phyloP scores from a whole-genome alignment of 2,113 vertebrate species.

The Baryphthengus martii region DNA sequence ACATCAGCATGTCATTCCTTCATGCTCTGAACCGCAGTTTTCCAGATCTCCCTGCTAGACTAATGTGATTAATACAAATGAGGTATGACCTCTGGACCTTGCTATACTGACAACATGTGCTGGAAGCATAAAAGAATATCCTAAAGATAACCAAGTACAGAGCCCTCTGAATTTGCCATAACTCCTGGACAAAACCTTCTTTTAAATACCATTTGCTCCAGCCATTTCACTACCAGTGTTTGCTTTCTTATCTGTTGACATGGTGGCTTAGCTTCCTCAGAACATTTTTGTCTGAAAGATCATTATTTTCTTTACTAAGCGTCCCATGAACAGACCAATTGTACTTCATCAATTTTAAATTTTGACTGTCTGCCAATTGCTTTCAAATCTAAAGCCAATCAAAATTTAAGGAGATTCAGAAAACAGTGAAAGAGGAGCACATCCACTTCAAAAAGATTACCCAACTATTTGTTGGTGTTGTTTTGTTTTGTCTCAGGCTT shows the following conservation, averaged over 20 bases:
- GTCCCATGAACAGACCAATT: conserved; percentile 51
- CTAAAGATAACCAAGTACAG: background rate
- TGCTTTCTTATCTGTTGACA: conserved; percentile 43
- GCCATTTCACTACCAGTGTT: conserved; percentile 11
- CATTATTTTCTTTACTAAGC: conserved; percentile 56
- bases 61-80: background rate
- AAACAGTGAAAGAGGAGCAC: conserved; percentile 19
- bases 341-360: conserved; percentile 50
- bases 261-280: conserved; percentile 46
- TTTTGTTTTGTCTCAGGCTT: conserved; percentile 23
- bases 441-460: conserved; percentile 55
- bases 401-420: conserved; percentile 44
- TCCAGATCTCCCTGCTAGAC: background rate
- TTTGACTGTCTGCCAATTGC: conserved; percentile 42
- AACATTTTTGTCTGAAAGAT: conserved; percentile 55
- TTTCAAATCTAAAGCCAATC: conserved; percentile 55
- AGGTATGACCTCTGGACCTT: background rate
- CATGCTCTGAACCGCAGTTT: background rate
- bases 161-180: background rate
- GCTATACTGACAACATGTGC: background rate
- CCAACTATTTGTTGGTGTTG: conserved; percentile 27
- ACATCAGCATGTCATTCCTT: background rate
- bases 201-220: conserved; percentile 12
- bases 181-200: conserved; percentile 3
- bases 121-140: background rate